Base-by-base conservation (phyloP, 92 coral and sea anemone genomes). In the Galaxea fascicularis region DNA sequence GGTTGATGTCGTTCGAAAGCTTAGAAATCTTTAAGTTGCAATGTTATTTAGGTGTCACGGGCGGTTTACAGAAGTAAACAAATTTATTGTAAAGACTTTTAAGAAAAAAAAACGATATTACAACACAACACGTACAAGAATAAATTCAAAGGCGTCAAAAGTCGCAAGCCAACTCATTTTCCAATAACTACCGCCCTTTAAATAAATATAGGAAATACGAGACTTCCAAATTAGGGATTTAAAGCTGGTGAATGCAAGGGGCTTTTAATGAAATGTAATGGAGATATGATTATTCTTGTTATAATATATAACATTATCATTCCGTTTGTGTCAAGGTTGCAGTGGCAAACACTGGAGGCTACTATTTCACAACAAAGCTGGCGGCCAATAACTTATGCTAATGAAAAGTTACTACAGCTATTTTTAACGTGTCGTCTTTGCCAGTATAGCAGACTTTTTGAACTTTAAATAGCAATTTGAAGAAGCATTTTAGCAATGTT, bases 191-290 rank as follows among this genome's bases (percentile, higher is more conserved):
- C 84, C 75, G 51, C 75, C 84, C 44, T 30, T 79, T 28, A 52
- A 68, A 39, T 79, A 79, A 51, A 79, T 66, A 79, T 79, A 29
- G 84, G 83, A 67, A 79, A 79, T 65, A 65, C 29, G 16, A 66
- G 14, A 51, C 59, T 66, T 24, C 31, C 74, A 79, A 52, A 49
- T 65, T 47, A 78, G 24, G 63, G 71, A 65, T 65, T 64, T 47
- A 79, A 65, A 49, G 65, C 20, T 46, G 25, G 10, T 53, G 26
- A 20, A 27, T 65, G 35, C 27, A 67, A 24, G 69, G 28, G 20
- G 52, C 24, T 30, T 59, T 79, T 47, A 79, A 79, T 79, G 65
- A 70, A 14, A 29, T 66, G 28, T 18, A 79, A 79, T 79, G 64
- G 84, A 10, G 65, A 49, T 41, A 51, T 45, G 65, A 79, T 79